phyloP scores from a whole-genome alignment of 2,888 invertebrate genomes.

The Lasioglossum zephyrum region DNA sequence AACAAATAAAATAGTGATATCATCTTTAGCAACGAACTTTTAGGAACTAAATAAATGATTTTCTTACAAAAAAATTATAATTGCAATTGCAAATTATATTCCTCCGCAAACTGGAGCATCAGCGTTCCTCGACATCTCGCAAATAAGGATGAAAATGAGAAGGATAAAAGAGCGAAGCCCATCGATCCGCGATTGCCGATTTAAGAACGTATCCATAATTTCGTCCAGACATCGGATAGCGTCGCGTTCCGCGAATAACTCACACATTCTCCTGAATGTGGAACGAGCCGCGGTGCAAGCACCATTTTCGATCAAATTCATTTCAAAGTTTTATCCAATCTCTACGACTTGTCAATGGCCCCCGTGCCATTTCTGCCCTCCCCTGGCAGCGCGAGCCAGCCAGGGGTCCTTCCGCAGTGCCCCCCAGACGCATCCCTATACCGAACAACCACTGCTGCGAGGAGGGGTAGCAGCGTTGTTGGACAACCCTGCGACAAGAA shows the following conservation, averaged over 20 bases:
- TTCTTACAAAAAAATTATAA: neutral
- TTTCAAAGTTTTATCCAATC: slow-evolving; percentile 44
- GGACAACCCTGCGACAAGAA: slow-evolving; percentile 71
- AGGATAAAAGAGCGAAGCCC: neutral
- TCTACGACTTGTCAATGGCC: slow-evolving; percentile 41
- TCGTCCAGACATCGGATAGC: neutral
- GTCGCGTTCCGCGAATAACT: slow-evolving; percentile 13
- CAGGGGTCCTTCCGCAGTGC: slow-evolving; percentile 22
- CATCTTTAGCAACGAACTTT: neutral
- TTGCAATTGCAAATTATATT: neutral
- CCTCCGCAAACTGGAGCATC: neutral
- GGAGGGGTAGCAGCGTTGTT: slow-evolving; percentile 50
- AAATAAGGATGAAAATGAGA: neutral
- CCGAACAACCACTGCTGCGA: slow-evolving; percentile 48
- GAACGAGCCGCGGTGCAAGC: slow-evolving; percentile 1
- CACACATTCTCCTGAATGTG: neutral
- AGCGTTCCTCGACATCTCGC: neutral
- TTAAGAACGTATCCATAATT: neutral
- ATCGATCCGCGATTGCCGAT: neutral
- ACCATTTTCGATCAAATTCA: slow-evolving; percentile 24
- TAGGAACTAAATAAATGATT: neutral
- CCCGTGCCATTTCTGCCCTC: slow-evolving; percentile 58
- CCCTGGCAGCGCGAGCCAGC: slow-evolving; percentile 42
- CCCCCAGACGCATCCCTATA: slow-evolving; percentile 52
- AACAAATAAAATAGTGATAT: too few species aligned